phyloP scores from a whole-genome alignment of 2,888 invertebrate genomes.

The Fissipunctia ypsillon region DNA sequence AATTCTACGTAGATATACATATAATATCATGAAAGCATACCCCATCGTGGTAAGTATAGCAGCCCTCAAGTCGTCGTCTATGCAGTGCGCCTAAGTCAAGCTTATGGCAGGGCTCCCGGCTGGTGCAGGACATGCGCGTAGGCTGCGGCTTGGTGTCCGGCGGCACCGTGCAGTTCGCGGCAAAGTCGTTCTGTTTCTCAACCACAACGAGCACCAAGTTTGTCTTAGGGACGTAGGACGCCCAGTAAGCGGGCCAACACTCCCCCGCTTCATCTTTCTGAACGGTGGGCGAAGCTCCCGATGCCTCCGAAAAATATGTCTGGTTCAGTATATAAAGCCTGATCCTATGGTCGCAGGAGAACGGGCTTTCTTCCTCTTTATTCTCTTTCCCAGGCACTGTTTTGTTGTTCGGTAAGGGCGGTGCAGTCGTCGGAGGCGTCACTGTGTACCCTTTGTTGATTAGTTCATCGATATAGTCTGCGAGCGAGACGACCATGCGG shows the following conservation, averaged over 20 bases:
- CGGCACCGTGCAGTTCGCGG: slow-evolving; percentile 85
- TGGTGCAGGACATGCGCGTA: slow-evolving; percentile 80
- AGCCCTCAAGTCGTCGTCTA: slow-evolving; percentile 93
- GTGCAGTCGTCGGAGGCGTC: slow-evolving; percentile 69
- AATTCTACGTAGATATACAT: too few species aligned
- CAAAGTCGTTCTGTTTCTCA: slow-evolving; percentile 82
- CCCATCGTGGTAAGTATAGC: slow-evolving; percentile 94
- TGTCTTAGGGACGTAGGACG: slow-evolving; percentile 93
- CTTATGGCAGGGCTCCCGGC: slow-evolving; percentile 94
- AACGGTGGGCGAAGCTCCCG: slow-evolving; percentile 78
- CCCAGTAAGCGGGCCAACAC: slow-evolving; percentile 91
- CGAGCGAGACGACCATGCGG: slow-evolving; percentile 79
- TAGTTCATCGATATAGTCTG: slow-evolving; percentile 76
- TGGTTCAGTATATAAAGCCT: slow-evolving; percentile 93
- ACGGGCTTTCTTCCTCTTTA: slow-evolving; percentile 82
- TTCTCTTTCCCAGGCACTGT: slow-evolving; percentile 80
- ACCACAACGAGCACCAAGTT: slow-evolving; percentile 95
- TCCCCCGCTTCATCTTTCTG: slow-evolving; percentile 75
- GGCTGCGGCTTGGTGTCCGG: slow-evolving; percentile 90
- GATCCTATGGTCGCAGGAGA: slow-evolving; percentile 94
- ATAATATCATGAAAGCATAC: slow-evolving; percentile 78
- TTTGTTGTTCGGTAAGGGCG: slow-evolving; percentile 72
- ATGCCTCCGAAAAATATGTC: slow-evolving; percentile 84
- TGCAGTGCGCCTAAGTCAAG: slow-evolving; percentile 92
- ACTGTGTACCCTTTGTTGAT: slow-evolving; percentile 74